These are phyloP conservation scores for Coreius guichenoti DNA, from an alignment of 2,797 vertebrate species.

Conservation along the genomic window DNA sequence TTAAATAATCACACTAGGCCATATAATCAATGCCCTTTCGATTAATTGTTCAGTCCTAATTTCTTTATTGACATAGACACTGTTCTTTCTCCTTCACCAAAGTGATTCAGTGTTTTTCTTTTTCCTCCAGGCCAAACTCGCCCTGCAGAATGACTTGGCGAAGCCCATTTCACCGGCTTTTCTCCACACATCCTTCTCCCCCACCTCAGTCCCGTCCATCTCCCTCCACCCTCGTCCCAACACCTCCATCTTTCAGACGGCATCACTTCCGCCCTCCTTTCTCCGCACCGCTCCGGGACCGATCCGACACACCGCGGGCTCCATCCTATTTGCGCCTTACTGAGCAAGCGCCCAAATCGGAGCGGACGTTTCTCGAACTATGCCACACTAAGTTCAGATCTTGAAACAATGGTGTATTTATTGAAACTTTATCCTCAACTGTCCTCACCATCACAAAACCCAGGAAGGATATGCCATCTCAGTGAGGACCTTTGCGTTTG, in stretches of 20 bases:
- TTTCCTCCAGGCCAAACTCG: slow-evolving; percentile 82
- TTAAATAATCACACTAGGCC: neutral
- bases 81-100: neutral
- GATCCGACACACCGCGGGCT: slow-evolving; percentile 85
- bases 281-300: slow-evolving; percentile 89
- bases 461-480: slow-evolving; percentile 22
- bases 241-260: slow-evolving; percentile 85
- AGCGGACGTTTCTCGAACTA: slow-evolving; percentile 38
- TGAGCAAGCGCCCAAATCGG: slow-evolving; percentile 69
- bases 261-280: slow-evolving; percentile 83
- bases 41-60: neutral
- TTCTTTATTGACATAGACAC: neutral
- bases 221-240: slow-evolving; percentile 83
- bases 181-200: slow-evolving; percentile 84
- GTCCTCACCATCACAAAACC: slow-evolving; percentile 37
- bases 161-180: slow-evolving; percentile 89
- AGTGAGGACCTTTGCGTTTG: slow-evolving; percentile 21
- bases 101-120: neutral
- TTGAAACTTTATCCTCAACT: slow-evolving; percentile 46
- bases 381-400: slow-evolving; percentile 49
- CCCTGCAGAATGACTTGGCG: slow-evolving; percentile 88
- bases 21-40: neutral
- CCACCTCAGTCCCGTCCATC: slow-evolving; percentile 81
- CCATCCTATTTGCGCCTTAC: slow-evolving; percentile 92
- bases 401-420: slow-evolving; percentile 57